Evolutionary conservation across 2,888 invertebrate genomes (phyloP).

Genomic region (Erebia aethiops): DNA sequence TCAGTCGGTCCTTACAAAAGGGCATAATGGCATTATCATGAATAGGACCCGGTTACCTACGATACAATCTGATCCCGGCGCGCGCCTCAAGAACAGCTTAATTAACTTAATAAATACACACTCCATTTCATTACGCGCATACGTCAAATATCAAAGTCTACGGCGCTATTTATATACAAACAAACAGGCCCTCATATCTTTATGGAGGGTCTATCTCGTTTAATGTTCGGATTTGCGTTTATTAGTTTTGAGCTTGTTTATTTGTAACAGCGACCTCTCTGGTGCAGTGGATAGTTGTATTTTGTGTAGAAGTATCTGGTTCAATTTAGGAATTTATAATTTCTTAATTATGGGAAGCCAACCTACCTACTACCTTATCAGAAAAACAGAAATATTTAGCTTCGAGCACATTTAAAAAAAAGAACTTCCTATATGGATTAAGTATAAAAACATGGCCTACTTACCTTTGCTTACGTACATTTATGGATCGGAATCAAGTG

Average conservation of each 20-base stretch:
- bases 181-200: constrained; percentile 27
- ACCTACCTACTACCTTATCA: too few species aligned
- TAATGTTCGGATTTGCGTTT: constrained; percentile 14
- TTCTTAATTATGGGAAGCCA: too few species aligned
- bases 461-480: too few species aligned
- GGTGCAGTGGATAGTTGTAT: too few species aligned
- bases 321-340: too few species aligned
- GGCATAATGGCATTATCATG: constrained; percentile 24
- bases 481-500: too few species aligned
- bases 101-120: constrained; percentile 83
- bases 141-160: constrained; percentile 69
- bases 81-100: constrained; percentile 72
- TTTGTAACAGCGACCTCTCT: neutral
- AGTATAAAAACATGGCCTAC: too few species aligned
- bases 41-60: constrained; percentile 22
- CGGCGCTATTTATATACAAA: constrained; percentile 28
- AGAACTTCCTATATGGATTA: too few species aligned
- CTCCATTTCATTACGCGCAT: constrained; percentile 79
- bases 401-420: too few species aligned
- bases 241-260: constrained; percentile 18
- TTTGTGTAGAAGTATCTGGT: too few species aligned
- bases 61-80: constrained; percentile 33
- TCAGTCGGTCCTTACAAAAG: neutral
- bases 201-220: constrained; percentile 15
- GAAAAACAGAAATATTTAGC: too few species aligned